These are phyloP conservation scores for Pangasius larnaudii DNA, from an alignment of 2,797 vertebrate genomes.

Conservation along the genomic window DNA sequence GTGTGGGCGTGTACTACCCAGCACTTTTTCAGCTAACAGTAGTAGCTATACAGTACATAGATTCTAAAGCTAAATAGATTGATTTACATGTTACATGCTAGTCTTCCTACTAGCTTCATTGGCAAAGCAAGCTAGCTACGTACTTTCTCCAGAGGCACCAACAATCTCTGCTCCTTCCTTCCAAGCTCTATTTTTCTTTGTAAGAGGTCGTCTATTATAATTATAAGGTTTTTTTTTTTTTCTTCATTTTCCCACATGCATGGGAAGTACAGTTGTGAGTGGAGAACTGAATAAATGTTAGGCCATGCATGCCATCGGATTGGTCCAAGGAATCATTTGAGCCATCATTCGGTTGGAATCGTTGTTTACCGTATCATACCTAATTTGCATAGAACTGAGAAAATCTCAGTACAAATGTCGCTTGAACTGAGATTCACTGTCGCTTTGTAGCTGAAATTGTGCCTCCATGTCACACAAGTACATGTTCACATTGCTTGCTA, in stretches of 20 bases:
- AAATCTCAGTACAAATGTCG: neutral
- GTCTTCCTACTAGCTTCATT: neutral
- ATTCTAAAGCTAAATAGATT: neutral
- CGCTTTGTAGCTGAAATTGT: neutral
- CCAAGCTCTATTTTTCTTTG: neutral
- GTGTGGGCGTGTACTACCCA: neutral
- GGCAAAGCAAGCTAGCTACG: neutral
- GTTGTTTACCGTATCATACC: neutral
- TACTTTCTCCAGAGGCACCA: neutral
- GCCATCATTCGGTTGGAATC: neutral
- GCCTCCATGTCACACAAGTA: too few relatives aligned
- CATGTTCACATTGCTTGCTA: too few relatives aligned
- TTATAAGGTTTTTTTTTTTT: too few relatives aligned
- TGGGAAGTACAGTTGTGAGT: neutral
- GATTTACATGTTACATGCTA: too few relatives aligned
- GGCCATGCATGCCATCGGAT: neutral
- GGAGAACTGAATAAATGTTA: neutral
- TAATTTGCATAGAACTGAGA: neutral
- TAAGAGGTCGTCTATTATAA: too few relatives aligned
- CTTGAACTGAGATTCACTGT: neutral
- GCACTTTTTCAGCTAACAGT: too few relatives aligned
- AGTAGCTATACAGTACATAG: neutral
- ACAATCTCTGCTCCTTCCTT: neutral
- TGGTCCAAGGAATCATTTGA: neutral
- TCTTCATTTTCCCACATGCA: too few relatives aligned